Percentiles rank a stretch among this genome's conserved stretches.
phyloP scores from a whole-genome alignment of 2,888 invertebrate species.

The Lepeophtheirus nordmannii region DNA sequence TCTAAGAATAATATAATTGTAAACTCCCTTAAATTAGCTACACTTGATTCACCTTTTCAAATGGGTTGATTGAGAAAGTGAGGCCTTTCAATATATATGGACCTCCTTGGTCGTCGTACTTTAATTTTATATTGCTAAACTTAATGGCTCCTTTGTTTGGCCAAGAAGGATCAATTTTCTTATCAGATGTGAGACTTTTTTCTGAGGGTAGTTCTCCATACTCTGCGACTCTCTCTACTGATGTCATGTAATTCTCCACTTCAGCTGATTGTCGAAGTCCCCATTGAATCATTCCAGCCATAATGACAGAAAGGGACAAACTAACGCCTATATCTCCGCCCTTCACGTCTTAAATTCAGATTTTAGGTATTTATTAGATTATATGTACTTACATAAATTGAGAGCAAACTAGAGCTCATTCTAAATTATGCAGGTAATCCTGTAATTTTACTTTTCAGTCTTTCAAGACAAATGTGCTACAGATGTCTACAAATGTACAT shows the following conservation, averaged over 20 bases:
- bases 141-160: constrained; percentile 1
- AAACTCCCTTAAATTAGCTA: neutral
- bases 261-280: constrained; percentile 79
- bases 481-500: too few relatives aligned
- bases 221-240: constrained; percentile 70
- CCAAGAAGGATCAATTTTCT: neutral
- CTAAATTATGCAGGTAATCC: too few relatives aligned
- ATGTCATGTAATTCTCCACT: constrained; percentile 69
- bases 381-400: too few relatives aligned
- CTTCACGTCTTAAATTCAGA: neutral
- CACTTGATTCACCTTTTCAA: constrained; percentile 13
- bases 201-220: constrained; percentile 59
- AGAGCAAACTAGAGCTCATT: too few relatives aligned
- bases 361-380: too few relatives aligned
- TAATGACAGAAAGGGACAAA: constrained; percentile 51
- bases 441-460: too few relatives aligned
- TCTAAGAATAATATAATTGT: constrained; percentile 26
- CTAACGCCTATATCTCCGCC: constrained; percentile 56
- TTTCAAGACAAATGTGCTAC: too few relatives aligned
- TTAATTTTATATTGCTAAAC: neutral
- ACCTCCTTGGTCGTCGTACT: constrained; percentile 7
- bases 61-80: neutral
- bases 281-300: constrained; percentile 74
- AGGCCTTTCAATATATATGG: constrained; percentile 2
- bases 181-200: constrained; percentile 44